Conservation (phyloP, 2,888 invertebrate genomes). For the Cheilosia urbana region DNA sequence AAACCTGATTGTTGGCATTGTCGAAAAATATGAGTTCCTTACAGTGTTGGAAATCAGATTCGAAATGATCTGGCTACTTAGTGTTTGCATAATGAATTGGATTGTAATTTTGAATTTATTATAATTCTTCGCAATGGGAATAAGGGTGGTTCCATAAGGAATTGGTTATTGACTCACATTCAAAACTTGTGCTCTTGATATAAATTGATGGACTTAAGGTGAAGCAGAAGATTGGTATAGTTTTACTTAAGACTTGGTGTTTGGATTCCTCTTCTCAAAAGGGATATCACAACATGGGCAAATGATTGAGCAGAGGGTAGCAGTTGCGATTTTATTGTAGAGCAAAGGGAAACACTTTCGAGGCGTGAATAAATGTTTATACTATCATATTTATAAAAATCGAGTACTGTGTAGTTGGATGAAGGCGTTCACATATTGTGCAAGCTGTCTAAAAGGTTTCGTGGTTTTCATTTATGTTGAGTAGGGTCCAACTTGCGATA, state of each 20-base stretch:
- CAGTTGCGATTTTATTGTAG: no score
- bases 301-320: not conserved
- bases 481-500: no score
- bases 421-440: no score
- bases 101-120: conserved; percentile 32
- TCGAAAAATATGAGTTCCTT: conserved; percentile 20
- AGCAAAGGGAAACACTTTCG: no score
- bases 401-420: no score
- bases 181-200: not conserved
- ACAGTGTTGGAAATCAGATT: conserved; percentile 51
- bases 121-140: not conserved
- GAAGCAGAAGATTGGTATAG: not conserved
- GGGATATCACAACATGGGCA: not conserved
- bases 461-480: no score
- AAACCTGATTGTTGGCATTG: conserved; percentile 67
- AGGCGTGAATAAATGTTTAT: no score
- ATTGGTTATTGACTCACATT: conserved; percentile 18
- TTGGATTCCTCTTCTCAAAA: not conserved
- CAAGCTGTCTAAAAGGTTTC: no score
- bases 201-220: conserved; percentile 2
- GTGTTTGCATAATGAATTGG: conserved; percentile 51
- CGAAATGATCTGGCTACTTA: conserved; percentile 50
- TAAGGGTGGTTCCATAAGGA: conserved; percentile 5
- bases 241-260: not conserved
- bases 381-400: no score